Evolutionary conservation across 2,888 invertebrate genomes (phyloP), one percentile per base, ranked within the genome.

Genomic region (Tachina fera): DNA sequence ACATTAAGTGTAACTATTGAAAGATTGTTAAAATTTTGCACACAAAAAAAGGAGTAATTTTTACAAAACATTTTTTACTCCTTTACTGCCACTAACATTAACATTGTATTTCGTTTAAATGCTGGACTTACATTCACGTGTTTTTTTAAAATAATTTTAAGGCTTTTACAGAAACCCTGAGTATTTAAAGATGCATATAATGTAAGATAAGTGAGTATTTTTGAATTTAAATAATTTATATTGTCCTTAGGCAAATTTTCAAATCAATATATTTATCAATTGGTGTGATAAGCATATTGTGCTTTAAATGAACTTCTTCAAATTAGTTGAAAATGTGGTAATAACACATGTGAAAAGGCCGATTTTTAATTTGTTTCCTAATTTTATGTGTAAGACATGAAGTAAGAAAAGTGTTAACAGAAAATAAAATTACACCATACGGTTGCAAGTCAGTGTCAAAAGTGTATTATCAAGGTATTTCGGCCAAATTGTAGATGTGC

Each of bases 1-100:
- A 43, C 13, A 43, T 2, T 41, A 78, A 70, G 9, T 43, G 22
- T 6, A 61, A 4, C 19, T 56, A 71, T 65, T 72, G 65, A 72
- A 56, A 70, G 11, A 16, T 61, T 78, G 39, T 67, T 67, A 39
- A 60, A 60, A n/a, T 58, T 67, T 31, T 31, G 5, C 6, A 6
- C 31, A 5, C 31, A 22, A 13, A 19, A 53, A 19, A 58, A 47
- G 8, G 14, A 11, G 39, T 16, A 58, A 56, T 56, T 56, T 65
- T 65, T 13, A 9, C 31, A 16, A 71, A 43, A 47, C 16, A 39
- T 31, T 47, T 76, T 47, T 67, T 39, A 45, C 19, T 60, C 56
- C 13, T 49, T 47, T 60, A 43, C 45, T 68, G 67, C 49, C 41
- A 22, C 19, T 39, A 9, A 16, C 31, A 47, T 72, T 60, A 60